A percentile compares a stretch with the other conserved stretches of the same genome.
phyloP scores from a whole-genome alignment of 2,113 vertebrate species.

The Girardinichthys multiradiatus region DNA sequence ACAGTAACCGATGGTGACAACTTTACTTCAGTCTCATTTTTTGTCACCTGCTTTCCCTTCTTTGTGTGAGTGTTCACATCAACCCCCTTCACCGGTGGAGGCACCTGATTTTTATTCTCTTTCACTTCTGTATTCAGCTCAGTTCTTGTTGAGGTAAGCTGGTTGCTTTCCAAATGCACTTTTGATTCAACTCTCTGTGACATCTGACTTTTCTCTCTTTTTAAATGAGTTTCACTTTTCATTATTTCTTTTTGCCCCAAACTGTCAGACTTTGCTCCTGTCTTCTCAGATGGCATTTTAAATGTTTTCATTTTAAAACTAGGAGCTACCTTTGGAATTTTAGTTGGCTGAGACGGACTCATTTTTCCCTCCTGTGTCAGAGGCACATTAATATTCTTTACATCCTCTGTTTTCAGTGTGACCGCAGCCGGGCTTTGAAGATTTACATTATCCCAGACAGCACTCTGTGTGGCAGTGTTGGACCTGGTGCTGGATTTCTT shows the following conservation, averaged over 20 bases:
- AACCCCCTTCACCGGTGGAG: slow-evolving; percentile 36
- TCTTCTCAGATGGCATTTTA: slow-evolving; percentile 75
- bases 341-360: slow-evolving; percentile 60
- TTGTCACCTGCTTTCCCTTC: slow-evolving; percentile 59
- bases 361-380: slow-evolving; percentile 67
- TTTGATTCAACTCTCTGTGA: slow-evolving; percentile 54
- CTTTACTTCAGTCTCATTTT: slow-evolving; percentile 55
- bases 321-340: slow-evolving; percentile 79
- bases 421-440: slow-evolving; percentile 64
- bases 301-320: slow-evolving; percentile 83
- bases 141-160: slow-evolving; percentile 39
- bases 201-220: slow-evolving; percentile 38
- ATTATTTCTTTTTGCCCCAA: slow-evolving; percentile 40
- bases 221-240: slow-evolving; percentile 45
- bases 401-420: slow-evolving; percentile 69
- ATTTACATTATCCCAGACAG: slow-evolving; percentile 63
- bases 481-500: slow-evolving; percentile 67
- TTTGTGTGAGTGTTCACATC: slow-evolving; percentile 54
- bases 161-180: slow-evolving; percentile 46
- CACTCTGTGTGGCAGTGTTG: slow-evolving; percentile 63
- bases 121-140: slow-evolving; percentile 57
- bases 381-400: slow-evolving; percentile 61
- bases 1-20: slow-evolving; percentile 61
- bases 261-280: slow-evolving; percentile 60
- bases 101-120: slow-evolving; percentile 42